These are phyloP conservation scores for Drosophila persimilis DNA, from an alignment of 1,140 invertebrate species.

Conservation along the genomic window DNA sequence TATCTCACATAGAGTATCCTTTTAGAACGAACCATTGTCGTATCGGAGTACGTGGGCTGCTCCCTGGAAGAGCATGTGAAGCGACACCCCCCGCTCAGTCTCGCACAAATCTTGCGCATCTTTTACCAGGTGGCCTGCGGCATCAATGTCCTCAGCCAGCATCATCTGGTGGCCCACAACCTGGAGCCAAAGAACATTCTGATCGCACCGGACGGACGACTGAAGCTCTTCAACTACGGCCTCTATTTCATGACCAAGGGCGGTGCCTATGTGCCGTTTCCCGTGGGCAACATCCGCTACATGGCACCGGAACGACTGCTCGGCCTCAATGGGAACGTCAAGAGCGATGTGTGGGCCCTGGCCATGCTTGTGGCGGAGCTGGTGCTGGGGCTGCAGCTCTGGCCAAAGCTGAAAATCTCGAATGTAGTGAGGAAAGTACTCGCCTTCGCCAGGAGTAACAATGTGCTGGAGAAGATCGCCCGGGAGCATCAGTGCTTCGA, in stretches of 20 bases:
- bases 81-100: conserved; percentile 82
- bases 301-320: conserved; percentile 93
- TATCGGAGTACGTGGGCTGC: conserved; percentile 92
- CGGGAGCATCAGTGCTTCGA: conserved; percentile 89
- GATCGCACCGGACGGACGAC: conserved; percentile 86
- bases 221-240: conserved; percentile 96
- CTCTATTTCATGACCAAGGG: conserved; percentile 94
- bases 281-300: conserved; percentile 92
- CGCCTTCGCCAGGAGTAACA: conserved; percentile 87
- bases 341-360: conserved; percentile 95
- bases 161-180: conserved; percentile 91
- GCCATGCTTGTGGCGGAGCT: conserved; percentile 94
- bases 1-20: background rate
- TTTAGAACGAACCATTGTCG: conserved; percentile 94
- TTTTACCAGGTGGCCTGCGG: conserved; percentile 88
- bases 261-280: conserved; percentile 90
- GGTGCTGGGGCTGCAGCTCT: conserved; percentile 86
- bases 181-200: conserved; percentile 93
- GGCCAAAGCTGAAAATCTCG: conserved; percentile 88
- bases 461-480: conserved; percentile 89
- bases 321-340: conserved; percentile 85
- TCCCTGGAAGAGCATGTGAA: conserved; percentile 84
- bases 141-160: conserved; percentile 89
- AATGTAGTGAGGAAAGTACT: conserved; percentile 90
- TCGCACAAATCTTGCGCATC: conserved; percentile 85